Evolutionary conservation across 2,113 vertebrate species (phyloP).

Genomic region (Scopus umbretta): DNA sequence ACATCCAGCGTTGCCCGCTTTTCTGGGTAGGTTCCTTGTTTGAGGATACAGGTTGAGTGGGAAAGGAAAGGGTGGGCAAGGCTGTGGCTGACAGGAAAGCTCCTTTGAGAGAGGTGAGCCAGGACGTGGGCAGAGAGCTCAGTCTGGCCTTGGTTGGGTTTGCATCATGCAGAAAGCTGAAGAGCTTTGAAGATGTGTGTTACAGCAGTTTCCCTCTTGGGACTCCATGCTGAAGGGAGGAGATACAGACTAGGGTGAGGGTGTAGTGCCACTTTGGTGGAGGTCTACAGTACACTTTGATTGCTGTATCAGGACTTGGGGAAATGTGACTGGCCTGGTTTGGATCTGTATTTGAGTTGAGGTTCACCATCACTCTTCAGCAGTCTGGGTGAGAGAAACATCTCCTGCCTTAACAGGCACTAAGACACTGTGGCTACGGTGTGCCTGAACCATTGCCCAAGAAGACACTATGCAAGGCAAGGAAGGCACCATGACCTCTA

Average conservation of each 20-base stretch:
- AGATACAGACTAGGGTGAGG: not conserved
- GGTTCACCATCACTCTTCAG: not conserved
- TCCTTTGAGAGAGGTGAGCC: not conserved
- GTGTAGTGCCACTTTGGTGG: rapidly evolving
- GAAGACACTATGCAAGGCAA: not conserved
- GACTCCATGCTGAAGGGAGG: not conserved
- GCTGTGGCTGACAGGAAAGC: not conserved
- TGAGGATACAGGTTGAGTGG: not conserved
- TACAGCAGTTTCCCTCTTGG: not conserved
- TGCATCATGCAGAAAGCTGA: not conserved
- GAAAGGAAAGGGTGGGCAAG: not conserved
- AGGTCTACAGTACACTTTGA: not conserved
- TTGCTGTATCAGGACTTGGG: not conserved
- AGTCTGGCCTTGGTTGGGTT: not conserved
- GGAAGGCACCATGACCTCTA: not conserved
- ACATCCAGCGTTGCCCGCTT: not conserved
- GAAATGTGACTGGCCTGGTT: not conserved
- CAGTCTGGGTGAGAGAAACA: not conserved
- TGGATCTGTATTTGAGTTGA: not conserved
- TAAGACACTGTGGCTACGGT: not conserved
- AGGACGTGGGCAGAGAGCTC: not conserved
- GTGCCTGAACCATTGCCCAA: not conserved
- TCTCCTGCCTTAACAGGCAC: not conserved
- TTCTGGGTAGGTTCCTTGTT: not conserved
- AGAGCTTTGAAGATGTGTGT: not conserved